phyloP scores from a whole-genome alignment of 2,888 invertebrate genomes.

The Tiphia femorata region DNA sequence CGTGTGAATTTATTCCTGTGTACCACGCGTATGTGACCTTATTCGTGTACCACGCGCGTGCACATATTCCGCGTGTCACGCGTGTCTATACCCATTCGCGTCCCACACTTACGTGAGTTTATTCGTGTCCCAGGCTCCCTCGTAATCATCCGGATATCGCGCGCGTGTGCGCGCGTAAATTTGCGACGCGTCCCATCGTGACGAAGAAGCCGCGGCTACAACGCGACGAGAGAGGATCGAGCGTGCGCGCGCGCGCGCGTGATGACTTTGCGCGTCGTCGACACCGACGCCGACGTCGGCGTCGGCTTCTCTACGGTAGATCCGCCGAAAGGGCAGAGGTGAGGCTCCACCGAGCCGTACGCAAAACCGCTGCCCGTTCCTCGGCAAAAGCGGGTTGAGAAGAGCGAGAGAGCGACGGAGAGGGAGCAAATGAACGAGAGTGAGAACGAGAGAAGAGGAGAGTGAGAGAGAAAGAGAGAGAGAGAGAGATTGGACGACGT shows the following conservation, averaged over 20 bases:
- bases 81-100: too few relatives aligned
- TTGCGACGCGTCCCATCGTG: too few relatives aligned
- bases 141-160: not conserved
- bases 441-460: not conserved
- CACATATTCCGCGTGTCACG: too few relatives aligned
- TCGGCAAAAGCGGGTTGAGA: constrained; percentile 23
- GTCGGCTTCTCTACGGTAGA: constrained; percentile 29
- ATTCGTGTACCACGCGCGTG: too few relatives aligned
- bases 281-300: constrained; percentile 20
- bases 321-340: constrained; percentile 48
- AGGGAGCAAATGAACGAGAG: not conserved
- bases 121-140: too few relatives aligned
- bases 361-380: constrained; percentile 30
- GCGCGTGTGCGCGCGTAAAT: not conserved
- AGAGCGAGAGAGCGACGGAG: constrained; percentile 21
- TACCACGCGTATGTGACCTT: too few relatives aligned
- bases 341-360: constrained; percentile 33
- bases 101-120: too few relatives aligned
- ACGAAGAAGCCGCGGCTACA: too few relatives aligned
- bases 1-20: too few relatives aligned
- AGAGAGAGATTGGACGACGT: too few relatives aligned
- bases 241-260: constrained; percentile 27
- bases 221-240: too few relatives aligned
- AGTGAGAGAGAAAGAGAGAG: not conserved
- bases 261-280: constrained; percentile 35